Percentiles rank a stretch among this genome's conserved stretches.
phyloP scores from a whole-genome alignment of 1,140 invertebrate species.

The Drosophila saltans region DNA sequence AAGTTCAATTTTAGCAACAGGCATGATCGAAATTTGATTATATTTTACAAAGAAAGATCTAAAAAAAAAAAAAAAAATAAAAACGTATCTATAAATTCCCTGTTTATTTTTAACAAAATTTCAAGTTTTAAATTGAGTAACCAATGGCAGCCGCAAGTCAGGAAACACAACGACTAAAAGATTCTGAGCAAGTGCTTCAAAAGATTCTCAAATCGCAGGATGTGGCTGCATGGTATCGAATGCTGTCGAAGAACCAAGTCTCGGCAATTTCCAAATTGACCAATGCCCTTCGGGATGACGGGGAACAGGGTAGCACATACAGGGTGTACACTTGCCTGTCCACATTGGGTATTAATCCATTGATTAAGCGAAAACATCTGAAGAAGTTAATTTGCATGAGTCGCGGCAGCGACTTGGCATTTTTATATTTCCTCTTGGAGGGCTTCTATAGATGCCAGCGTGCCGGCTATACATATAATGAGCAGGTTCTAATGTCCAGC shows the following conservation, averaged over 20 bases:
- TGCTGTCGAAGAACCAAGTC: constrained; percentile 34
- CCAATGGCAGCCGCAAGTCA: not conserved
- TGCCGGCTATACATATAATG: constrained; percentile 11
- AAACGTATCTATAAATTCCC: not conserved
- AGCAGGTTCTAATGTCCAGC: constrained; percentile 30
- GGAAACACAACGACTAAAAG: not conserved
- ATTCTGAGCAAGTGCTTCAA: not conserved
- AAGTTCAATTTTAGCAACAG: not conserved
- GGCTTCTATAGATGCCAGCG: constrained; percentile 25
- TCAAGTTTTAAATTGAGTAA: constrained; percentile 15
- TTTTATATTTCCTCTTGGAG: constrained; percentile 44
- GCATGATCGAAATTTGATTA: not conserved
- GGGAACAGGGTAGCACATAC: constrained; percentile 19
- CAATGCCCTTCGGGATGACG: constrained; percentile 35
- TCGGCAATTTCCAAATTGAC: constrained; percentile 6
- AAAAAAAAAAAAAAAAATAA: not conserved
- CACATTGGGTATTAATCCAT: constrained; percentile 32
- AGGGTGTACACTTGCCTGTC: constrained; percentile 24
- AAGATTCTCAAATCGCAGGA: not conserved
- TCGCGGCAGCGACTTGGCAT: constrained; percentile 41
- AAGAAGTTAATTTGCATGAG: constrained; percentile 13
- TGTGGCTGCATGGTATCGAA: constrained; percentile 38
- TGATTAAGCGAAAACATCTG: constrained; percentile 13
- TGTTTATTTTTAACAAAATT: constrained; percentile 15
- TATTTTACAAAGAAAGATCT: not conserved